Percentiles rank a stretch among this genome's conserved stretches.
These are phyloP conservation scores for Chrysopilus asiliformis DNA, from an alignment of 2,888 invertebrate genomes.

Conservation along the genomic window DNA sequence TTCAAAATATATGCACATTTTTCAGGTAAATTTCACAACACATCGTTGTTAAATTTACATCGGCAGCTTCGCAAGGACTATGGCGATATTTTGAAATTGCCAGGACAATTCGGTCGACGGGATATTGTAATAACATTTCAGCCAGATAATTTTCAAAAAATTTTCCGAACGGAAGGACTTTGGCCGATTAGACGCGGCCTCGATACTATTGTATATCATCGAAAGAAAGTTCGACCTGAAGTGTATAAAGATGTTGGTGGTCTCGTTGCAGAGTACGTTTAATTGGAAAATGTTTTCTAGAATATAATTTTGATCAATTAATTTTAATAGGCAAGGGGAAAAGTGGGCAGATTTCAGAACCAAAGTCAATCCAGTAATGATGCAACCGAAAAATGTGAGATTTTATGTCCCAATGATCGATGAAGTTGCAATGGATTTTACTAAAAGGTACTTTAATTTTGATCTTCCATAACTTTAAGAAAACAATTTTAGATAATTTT, in stretches of 20 bases:
- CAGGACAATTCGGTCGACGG: slow-evolving; percentile 28
- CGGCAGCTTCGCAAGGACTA: slow-evolving; percentile 22
- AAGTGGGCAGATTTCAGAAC: slow-evolving; percentile 54
- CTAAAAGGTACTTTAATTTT: not conserved
- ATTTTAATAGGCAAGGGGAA: slow-evolving; percentile 39
- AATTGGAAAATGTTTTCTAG: not conserved
- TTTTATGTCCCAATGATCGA: slow-evolving; percentile 39
- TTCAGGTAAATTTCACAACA: slow-evolving; percentile 22
- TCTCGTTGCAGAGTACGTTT: slow-evolving; percentile 18
- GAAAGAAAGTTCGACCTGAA: slow-evolving; percentile 27
- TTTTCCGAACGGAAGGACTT: slow-evolving; percentile 37
- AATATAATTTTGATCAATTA: not conserved
- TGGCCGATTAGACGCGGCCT: slow-evolving; percentile 38
- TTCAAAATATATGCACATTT: no score
- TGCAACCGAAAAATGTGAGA: slow-evolving; percentile 46
- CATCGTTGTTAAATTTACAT: slow-evolving; percentile 23
- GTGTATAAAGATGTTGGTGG: slow-evolving; percentile 17
- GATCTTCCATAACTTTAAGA: not conserved
- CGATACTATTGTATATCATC: slow-evolving; percentile 34
- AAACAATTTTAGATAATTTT: not conserved
- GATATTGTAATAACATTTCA: slow-evolving; percentile 38
- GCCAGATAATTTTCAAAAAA: slow-evolving; percentile 38
- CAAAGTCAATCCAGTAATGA: slow-evolving; percentile 50
- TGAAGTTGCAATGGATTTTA: not conserved
- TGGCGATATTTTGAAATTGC: slow-evolving; percentile 36